Percentiles rank a stretch among this genome's conserved stretches.
Conservation (phyloP, 1,140 invertebrate species). For the Conus ventricosus region DNA sequence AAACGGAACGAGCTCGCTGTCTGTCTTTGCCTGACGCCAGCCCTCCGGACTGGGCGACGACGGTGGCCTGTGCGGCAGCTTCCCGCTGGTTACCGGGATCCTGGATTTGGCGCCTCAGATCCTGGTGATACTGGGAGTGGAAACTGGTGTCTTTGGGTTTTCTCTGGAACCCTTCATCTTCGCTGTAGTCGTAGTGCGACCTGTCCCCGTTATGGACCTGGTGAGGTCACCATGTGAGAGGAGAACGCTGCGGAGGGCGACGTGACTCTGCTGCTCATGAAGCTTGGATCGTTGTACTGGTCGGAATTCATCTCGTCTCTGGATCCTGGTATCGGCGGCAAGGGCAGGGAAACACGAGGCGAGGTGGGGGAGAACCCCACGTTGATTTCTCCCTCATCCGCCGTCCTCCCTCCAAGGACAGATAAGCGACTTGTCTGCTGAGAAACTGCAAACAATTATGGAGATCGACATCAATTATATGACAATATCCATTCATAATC, state of each 20-base stretch:
- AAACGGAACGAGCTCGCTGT: background rate
- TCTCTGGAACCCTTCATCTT: background rate
- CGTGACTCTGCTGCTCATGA: background rate
- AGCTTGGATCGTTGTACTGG: background rate
- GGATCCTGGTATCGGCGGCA: conserved; percentile 11
- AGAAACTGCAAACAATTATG: background rate
- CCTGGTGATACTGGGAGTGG: background rate
- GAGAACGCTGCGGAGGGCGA: background rate
- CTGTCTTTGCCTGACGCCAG: background rate
- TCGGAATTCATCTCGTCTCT: background rate
- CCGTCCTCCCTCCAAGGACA: background rate
- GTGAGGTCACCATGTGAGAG: background rate
- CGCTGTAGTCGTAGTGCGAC: background rate
- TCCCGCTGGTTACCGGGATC: background rate
- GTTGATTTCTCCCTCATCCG: background rate
- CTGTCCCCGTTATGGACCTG: background rate
- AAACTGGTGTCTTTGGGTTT: background rate
- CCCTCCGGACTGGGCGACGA: background rate
- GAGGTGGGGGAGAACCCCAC: conserved; percentile 12
- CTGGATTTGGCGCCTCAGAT: background rate
- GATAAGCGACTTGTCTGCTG: background rate
- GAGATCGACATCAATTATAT: background rate
- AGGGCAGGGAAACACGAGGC: background rate
- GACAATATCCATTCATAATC: too few relatives aligned
- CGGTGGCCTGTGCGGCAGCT: background rate